These are phyloP conservation scores for Erythrocebus patas DNA, from an alignment of 2,113 vertebrate species.

Conservation along the genomic window DNA sequence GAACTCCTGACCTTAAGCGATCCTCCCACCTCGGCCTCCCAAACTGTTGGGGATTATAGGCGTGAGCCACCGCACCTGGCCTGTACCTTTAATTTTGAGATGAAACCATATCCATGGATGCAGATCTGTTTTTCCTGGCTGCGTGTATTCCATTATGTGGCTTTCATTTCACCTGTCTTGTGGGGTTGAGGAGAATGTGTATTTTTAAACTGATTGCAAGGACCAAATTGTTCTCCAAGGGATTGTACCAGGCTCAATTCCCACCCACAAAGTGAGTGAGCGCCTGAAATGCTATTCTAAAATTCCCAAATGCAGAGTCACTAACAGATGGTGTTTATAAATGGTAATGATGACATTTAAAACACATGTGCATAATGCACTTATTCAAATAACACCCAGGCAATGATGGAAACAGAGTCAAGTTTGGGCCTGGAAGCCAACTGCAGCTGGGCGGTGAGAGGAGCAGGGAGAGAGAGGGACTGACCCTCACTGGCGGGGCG, in stretches of 20 bases:
- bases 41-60: too few species aligned
- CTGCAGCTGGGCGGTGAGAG: neutral
- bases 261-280: neutral
- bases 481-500: neutral
- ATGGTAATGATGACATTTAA: neutral
- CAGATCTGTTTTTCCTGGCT: neutral
- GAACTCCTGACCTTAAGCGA: too few species aligned
- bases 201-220: neutral
- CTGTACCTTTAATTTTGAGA: neutral
- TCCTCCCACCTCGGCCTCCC: too few species aligned
- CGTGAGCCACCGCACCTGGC: too few species aligned
- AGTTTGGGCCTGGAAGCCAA: neutral
- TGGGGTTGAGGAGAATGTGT: neutral
- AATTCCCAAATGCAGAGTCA: neutral
- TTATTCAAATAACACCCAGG: neutral
- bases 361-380: rapidly evolving
- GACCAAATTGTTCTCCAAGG: neutral
- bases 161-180: neutral
- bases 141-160: neutral
- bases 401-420: neutral
- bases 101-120: neutral
- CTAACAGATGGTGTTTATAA: neutral
- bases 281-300: neutral
- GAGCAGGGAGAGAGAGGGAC: neutral
- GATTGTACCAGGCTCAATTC: neutral